Percentiles rank a stretch among this genome's conserved stretches.
Evolutionary conservation across 2,113 vertebrate species (phyloP).

Genomic region (Myrmophylax atrothorax): DNA sequence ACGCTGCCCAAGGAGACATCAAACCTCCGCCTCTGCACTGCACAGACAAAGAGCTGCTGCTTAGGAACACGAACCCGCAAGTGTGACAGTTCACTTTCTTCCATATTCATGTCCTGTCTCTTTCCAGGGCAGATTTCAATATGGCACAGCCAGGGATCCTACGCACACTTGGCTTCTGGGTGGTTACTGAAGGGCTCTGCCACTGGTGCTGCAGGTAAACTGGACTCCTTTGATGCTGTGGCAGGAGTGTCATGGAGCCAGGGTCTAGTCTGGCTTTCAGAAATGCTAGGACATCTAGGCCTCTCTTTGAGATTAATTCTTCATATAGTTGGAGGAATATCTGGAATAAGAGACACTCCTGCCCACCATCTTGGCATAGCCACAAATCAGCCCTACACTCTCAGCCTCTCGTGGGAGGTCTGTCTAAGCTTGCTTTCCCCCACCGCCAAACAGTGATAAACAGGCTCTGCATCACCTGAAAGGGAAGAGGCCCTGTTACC

Average conservation of each 20-base stretch:
- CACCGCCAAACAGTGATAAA: neutral
- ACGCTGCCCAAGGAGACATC: neutral
- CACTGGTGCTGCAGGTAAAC: neutral
- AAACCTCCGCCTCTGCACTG: neutral
- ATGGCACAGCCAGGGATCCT: neutral
- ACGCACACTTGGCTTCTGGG: neutral
- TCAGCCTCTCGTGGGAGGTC: neutral
- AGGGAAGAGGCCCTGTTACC: neutral
- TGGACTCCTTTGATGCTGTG: neutral
- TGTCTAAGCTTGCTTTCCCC: neutral
- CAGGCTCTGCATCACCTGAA: neutral
- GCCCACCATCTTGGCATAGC: neutral
- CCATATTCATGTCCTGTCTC: neutral
- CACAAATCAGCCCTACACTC: neutral
- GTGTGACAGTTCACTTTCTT: neutral
- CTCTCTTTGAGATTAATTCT: neutral
- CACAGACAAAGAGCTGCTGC: conserved; percentile 14
- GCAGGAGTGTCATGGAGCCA: neutral
- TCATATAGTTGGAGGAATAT: neutral
- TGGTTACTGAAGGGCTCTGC: neutral
- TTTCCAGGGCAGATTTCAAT: neutral
- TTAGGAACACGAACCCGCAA: rapidly evolving
- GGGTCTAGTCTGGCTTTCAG: neutral
- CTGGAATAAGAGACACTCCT: neutral
- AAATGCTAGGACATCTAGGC: neutral